These are phyloP conservation scores for Nycticorax nycticorax DNA, from an alignment of 2,113 vertebrate species.

Conservation along the genomic window DNA sequence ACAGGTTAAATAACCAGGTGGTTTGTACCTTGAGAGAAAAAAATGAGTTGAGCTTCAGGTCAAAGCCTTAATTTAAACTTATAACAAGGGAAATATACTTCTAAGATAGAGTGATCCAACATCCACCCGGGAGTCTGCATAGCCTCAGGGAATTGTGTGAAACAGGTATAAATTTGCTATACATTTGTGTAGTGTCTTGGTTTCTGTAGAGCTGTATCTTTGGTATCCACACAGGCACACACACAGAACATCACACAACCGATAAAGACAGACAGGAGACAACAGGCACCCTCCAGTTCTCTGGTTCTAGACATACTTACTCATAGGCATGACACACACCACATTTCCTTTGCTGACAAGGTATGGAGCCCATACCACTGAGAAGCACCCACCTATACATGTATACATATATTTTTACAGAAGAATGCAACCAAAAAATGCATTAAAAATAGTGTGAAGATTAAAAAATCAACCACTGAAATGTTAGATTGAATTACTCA, in stretches of 20 bases:
- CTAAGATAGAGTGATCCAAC: constrained; percentile 1
- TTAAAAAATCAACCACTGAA: neutral
- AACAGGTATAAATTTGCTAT: constrained; percentile 36
- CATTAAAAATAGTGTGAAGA: neutral
- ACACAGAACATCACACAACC: neutral
- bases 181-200: neutral
- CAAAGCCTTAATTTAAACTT: constrained; percentile 61
- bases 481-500: neutral
- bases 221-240: neutral
- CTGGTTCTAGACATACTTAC: neutral
- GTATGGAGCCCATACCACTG: neutral
- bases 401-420: neutral
- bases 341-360: neutral
- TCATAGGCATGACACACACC: fast-evolving
- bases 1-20: constrained; percentile 65
- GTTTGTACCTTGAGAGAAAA: constrained; percentile 57
- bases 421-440: neutral
- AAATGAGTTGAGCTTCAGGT: constrained; percentile 53
- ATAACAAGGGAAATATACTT: constrained; percentile 33
- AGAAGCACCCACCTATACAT: neutral
- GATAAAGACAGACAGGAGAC: neutral
- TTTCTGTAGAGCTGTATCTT: neutral
- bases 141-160: constrained; percentile 11
- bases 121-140: neutral
- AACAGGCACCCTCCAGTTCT: neutral